Base-by-base conservation (phyloP, 1,140 invertebrate species). In the Pogonus chalceus region DNA sequence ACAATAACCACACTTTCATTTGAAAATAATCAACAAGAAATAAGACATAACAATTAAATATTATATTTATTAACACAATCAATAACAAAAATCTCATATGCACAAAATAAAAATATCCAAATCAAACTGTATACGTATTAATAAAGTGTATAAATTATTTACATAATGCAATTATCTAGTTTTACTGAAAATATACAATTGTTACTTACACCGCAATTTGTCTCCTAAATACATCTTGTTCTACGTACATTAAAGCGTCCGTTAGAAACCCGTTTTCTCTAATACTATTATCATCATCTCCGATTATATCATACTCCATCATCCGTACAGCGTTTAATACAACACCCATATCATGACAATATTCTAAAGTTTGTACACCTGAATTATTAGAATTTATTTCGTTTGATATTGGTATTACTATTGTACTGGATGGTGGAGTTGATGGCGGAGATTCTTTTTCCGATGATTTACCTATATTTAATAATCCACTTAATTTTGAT, bases 391-490 rank as follows among this genome's bases (percentile, higher is more conserved):
- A 4, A 16, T 43, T 9, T 43, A 4, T 9, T 43, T 43, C 37
- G 37, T 43, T 31, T 4, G 26, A 31, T 12, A 43, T 18, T 9
- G 37, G 37, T 4, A 43, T 4, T 43, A 43, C n/a, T n/a, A n/a
- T n/a, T n/a, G n/a, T n/a, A n/a, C n/a, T 43, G 18, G 18, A 4
- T 18, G 37, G 37, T 18, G 37, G 37, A 4, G 9, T 16, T 9
- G 37, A 16, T 16, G 37, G 37, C 37, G 37, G 9, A 12, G 37
- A 12, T 4, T 18, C 37, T 12, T 18, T 43, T 43, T 43, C 18
- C 37, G 37, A 43, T 43, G n/a, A n/a, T n/a, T n/a, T n/a, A n/a
- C 37, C 37, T 9, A 43, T 4, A 43, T 43, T 43, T 18, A 43
- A 18, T n/a, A n/a, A n/a, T 9, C 37, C 4, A 14, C 4, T 18